Evolutionary conservation across 2,888 invertebrate species (phyloP), one percentile per base, ranked within the genome.

Genomic region (Lamproptera curius): DNA sequence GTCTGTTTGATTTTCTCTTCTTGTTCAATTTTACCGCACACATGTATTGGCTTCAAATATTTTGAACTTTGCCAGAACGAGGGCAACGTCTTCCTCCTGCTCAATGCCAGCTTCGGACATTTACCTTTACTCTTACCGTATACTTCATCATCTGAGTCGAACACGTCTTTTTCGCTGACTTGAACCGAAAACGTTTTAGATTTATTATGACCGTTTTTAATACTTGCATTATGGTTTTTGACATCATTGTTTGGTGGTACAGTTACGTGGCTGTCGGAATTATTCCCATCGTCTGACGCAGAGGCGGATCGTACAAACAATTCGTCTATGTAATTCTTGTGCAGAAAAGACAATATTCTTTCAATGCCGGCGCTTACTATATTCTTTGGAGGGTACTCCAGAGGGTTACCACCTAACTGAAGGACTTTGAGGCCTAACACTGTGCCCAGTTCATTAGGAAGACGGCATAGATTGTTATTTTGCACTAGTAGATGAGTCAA

Each of bases 371-470:
- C 77, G 35, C 73, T 75, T 16, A 92, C 60, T 2, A 93, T 65
- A 37, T 89, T 82, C 51, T 66, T 69, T 14, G 89, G 81, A 9
- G 93, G 93, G 64, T 89, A 91, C 23, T 62, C 67, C 8, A 93
- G 58, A 0, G 92, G 92, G 68, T 93, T 93, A 34, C 90, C 88
- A 33, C 82, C 73, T 34, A 92, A 55, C 69, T 92, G 92, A 2
- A 93, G 71, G 8, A 89, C 90, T 79, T 90, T 91, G 53, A 93
- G 73, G 51, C 83, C 90, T 14, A 79, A 67, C 10, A 91, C 75
- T 3, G 90, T 87, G 67, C 92, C 91, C 10, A 93, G 65, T 77
- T 92, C 92, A 43, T 90, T 76, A 0, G 93, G 93, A 35, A 93
- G 66, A 46, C 73, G 69, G 43, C 88, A 81, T 16, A 93, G 65